phyloP scores from a whole-genome alignment of 2,797 vertebrate species.

The Xenops minutus region DNA sequence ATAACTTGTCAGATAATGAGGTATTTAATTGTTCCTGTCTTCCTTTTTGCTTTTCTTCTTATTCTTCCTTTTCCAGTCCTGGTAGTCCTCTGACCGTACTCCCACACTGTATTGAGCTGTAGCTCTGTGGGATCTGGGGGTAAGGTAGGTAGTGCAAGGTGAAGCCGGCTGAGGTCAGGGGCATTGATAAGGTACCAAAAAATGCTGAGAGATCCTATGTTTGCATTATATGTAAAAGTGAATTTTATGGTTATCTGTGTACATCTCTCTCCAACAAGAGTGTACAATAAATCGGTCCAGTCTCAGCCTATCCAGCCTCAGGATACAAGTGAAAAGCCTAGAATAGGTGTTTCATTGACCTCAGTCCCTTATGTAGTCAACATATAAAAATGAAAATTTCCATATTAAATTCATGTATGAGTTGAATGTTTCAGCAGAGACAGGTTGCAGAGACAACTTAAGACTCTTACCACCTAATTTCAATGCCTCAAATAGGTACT shows the following conservation, averaged over 20 bases:
- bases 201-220: neutral
- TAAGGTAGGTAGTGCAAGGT: neutral
- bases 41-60: too few relatives aligned
- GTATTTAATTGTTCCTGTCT: too few relatives aligned
- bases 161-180: neutral
- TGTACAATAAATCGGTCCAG: neutral
- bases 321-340: neutral
- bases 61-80: too few relatives aligned
- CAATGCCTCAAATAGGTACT: rapidly evolving
- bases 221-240: neutral
- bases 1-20: too few relatives aligned
- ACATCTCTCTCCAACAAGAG: neutral
- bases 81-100: too few relatives aligned
- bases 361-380: neutral
- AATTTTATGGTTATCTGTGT: neutral
- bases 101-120: neutral
- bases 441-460: neutral
- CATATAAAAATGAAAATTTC: neutral
- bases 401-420: neutral
- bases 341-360: neutral
- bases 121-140: rapidly evolving
- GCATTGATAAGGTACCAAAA: neutral
- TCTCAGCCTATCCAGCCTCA: neutral
- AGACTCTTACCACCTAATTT: neutral
- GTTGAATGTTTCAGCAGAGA: neutral